phyloP scores from a whole-genome alignment of 2,888 invertebrate genomes.

The Ecliptopera silaceata region DNA sequence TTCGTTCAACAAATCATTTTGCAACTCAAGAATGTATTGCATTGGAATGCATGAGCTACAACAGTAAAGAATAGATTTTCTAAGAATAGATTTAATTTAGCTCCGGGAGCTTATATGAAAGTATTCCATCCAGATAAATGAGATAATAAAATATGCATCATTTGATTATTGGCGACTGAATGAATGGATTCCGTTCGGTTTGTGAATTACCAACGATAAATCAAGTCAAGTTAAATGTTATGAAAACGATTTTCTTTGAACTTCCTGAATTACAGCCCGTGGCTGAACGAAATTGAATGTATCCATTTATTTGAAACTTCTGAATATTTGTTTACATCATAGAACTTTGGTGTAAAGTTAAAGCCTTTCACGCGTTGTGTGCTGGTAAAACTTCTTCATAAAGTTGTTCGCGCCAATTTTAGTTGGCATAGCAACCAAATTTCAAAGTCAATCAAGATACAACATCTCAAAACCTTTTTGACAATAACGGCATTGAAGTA shows the following conservation, averaged over 20 bases:
- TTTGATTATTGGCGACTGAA: constrained; percentile 17
- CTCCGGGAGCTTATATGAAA: not conserved
- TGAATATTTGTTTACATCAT: constrained; percentile 3
- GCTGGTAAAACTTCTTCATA: not conserved
- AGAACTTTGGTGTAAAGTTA: not conserved
- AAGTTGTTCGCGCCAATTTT: too few relatives aligned
- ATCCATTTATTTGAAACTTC: constrained; percentile 1
- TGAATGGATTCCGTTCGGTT: constrained; percentile 17
- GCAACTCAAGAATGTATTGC: not conserved
- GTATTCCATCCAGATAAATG: constrained; percentile 2
- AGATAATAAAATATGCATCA: constrained; percentile 17
- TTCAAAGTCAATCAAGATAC: too few relatives aligned
- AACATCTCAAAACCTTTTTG: too few relatives aligned
- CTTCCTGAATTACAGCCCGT: constrained; percentile 1
- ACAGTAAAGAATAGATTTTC: not conserved
- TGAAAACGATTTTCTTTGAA: constrained; percentile 21
- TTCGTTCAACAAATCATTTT: too few relatives aligned
- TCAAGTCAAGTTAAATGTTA: constrained; percentile 21
- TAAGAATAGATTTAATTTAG: constrained; percentile 1
- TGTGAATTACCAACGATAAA: constrained; percentile 21
- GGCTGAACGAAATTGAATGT: constrained; percentile 12
- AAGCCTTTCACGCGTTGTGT: not conserved
- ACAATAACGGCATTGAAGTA: too few relatives aligned
- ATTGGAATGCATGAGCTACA: not conserved
- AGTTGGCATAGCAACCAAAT: too few relatives aligned